phyloP scores from a whole-genome alignment of 2,113 vertebrate genomes.

The Odontophorus gujanensis region DNA sequence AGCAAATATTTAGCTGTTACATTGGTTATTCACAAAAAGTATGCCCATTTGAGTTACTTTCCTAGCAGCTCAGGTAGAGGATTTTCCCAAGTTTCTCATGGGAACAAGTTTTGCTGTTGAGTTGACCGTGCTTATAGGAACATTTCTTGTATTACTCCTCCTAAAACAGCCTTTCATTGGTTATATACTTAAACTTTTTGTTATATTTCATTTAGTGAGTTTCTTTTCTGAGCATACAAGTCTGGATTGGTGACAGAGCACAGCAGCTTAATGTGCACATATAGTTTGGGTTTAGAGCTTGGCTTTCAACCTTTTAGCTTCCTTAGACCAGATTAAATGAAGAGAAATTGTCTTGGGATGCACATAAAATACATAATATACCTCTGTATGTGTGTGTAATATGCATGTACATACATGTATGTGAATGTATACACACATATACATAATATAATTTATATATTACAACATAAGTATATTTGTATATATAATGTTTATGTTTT shows the following conservation, averaged over 20 bases:
- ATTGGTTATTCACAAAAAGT: background rate
- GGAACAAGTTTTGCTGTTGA: background rate
- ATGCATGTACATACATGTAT: no score
- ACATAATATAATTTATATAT: no score
- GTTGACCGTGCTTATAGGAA: background rate
- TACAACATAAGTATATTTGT: no score
- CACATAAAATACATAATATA: no score
- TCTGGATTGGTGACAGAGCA: background rate
- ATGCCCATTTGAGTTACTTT: background rate
- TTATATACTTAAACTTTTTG: background rate
- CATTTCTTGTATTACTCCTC: background rate
- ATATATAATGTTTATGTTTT: no score
- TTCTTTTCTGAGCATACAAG: rapidly evolving
- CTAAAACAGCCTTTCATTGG: background rate
- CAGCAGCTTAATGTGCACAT: background rate
- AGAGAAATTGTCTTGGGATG: no score
- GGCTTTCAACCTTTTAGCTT: no score
- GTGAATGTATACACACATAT: no score
- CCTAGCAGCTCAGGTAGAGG: background rate
- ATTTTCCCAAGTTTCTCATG: background rate
- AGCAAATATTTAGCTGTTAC: background rate
- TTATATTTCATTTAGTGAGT: background rate
- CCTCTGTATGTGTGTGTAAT: no score
- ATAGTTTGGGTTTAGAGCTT: background rate
- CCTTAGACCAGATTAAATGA: no score